phyloP scores from a whole-genome alignment of 2,797 vertebrate genomes.

The Notolepis coatsorum region DNA sequence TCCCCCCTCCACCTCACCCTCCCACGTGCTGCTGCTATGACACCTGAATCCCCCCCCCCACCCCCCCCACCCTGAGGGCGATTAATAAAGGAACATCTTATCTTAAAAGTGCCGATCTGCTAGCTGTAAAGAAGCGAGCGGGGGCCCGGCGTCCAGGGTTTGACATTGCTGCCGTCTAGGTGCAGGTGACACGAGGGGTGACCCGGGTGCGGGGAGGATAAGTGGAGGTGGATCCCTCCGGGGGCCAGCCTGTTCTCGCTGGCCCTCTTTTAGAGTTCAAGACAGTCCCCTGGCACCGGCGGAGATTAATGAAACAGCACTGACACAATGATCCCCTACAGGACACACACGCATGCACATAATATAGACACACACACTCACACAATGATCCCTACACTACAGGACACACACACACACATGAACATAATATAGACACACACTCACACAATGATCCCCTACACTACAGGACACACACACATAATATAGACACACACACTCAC shows the following conservation, averaged over 20 bases:
- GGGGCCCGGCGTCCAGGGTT: conserved; percentile 31
- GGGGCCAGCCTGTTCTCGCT: conserved; percentile 60
- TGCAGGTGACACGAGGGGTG: conserved; percentile 66
- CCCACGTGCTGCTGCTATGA: too few relatives aligned
- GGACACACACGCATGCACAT: conserved; percentile 36
- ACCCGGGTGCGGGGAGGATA: conserved; percentile 71
- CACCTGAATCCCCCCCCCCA: neutral
- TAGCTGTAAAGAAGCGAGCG: conserved; percentile 10
- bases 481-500: conserved; percentile 31
- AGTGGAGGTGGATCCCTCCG: conserved; percentile 64
- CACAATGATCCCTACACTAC: conserved; percentile 67
- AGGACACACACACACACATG: conserved; percentile 38
- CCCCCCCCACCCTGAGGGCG: neutral
- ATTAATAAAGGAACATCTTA: too few relatives aligned
- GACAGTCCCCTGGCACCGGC: conserved; percentile 67
- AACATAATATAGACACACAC: neutral
- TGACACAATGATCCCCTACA: conserved; percentile 67
- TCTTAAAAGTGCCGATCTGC: too few relatives aligned
- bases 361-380: conserved; percentile 3
- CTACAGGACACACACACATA: conserved; percentile 11
- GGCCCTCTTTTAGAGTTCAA: conserved; percentile 72
- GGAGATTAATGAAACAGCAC: conserved; percentile 79
- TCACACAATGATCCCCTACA: too few relatives aligned
- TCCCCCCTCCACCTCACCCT: neutral
- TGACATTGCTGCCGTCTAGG: conserved; percentile 62